Percentiles rank a stretch among this genome's conserved stretches.
These are phyloP conservation scores for Carterocephalus palaemon DNA, from an alignment of 2,888 invertebrate genomes.

Conservation along the genomic window DNA sequence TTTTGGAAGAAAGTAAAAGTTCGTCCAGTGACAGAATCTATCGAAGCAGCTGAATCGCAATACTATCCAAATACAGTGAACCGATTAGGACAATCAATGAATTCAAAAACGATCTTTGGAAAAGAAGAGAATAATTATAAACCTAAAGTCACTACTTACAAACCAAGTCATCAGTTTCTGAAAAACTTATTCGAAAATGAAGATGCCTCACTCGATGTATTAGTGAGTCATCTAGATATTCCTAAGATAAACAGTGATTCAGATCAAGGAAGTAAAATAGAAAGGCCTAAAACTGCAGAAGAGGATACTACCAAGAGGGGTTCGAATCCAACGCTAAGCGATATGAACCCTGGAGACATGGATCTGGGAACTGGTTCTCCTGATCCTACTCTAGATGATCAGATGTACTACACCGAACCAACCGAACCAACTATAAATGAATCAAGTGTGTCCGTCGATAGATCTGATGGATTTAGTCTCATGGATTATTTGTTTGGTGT, in stretches of 20 bases:
- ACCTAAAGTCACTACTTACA: slow-evolving; percentile 61
- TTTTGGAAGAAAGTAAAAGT: slow-evolving; percentile 87
- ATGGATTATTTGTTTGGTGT: slow-evolving; percentile 69
- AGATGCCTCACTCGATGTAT: slow-evolving; percentile 38
- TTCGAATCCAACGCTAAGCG: slow-evolving; percentile 30
- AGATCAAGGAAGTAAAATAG: slow-evolving; percentile 29
- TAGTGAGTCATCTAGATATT: slow-evolving; percentile 49
- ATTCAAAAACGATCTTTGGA: slow-evolving; percentile 44
- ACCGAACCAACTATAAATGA: slow-evolving; percentile 46
- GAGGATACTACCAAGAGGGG: slow-evolving; percentile 31
- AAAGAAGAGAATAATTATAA: slow-evolving; percentile 47
- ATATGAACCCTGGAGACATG: slow-evolving; percentile 53
- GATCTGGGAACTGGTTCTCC: slow-evolving; percentile 66
- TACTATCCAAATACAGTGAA: slow-evolving; percentile 80
- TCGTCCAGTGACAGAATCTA: slow-evolving; percentile 80
- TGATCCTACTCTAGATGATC: slow-evolving; percentile 56
- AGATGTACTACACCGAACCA: slow-evolving; percentile 46
- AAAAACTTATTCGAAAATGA: slow-evolving; percentile 54
- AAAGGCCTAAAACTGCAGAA: slow-evolving; percentile 26
- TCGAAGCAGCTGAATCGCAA: slow-evolving; percentile 90
- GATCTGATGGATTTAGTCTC: slow-evolving; percentile 57
- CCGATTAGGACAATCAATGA: slow-evolving; percentile 55
- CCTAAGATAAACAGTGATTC: slow-evolving; percentile 42
- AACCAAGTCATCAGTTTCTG: slow-evolving; percentile 54
- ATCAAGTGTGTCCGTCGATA: slow-evolving; percentile 42